Conservation (phyloP, 64 coral and sea anemone genomes). For the Montipora capricornis region DNA sequence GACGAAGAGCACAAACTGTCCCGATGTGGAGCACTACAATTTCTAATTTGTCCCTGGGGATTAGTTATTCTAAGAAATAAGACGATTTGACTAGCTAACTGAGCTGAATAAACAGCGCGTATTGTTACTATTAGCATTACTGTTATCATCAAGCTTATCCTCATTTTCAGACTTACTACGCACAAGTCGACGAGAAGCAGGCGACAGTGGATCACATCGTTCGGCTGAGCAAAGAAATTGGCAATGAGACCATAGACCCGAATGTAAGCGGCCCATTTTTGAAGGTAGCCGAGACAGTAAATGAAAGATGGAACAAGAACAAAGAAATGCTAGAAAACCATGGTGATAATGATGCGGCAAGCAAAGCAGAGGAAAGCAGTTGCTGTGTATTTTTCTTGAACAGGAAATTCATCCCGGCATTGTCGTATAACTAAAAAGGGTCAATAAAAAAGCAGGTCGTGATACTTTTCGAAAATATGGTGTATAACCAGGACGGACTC, state of each 20-base stretch:
- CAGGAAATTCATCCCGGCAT: constrained; percentile 2
- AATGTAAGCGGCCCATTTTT: not conserved
- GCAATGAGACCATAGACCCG: constrained; percentile 31
- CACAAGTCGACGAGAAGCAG: constrained; percentile 68
- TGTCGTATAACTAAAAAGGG: constrained; percentile 1
- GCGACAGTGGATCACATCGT: constrained; percentile 67
- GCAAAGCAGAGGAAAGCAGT: not conserved
- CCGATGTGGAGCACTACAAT: too few relatives aligned
- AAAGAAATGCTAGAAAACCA: constrained; percentile 31
- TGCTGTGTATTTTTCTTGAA: constrained; percentile 29
- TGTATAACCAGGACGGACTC: too few relatives aligned
- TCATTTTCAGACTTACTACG: constrained; percentile 65
- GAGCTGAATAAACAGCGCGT: too few relatives aligned
- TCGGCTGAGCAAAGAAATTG: constrained; percentile 53
- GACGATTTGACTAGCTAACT: too few relatives aligned
- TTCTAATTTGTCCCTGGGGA: too few relatives aligned
- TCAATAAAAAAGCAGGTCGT: too few relatives aligned
- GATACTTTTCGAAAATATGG: too few relatives aligned
- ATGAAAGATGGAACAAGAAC: constrained; percentile 24
- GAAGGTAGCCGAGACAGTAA: not conserved
- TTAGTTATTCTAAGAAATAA: too few relatives aligned
- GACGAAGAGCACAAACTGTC: too few relatives aligned
- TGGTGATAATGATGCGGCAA: not conserved
- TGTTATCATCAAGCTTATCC: not conserved
- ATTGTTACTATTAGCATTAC: too few relatives aligned